Base-by-base conservation (phyloP, 2,113 vertebrate species). In the Ammodytes marinus region DNA sequence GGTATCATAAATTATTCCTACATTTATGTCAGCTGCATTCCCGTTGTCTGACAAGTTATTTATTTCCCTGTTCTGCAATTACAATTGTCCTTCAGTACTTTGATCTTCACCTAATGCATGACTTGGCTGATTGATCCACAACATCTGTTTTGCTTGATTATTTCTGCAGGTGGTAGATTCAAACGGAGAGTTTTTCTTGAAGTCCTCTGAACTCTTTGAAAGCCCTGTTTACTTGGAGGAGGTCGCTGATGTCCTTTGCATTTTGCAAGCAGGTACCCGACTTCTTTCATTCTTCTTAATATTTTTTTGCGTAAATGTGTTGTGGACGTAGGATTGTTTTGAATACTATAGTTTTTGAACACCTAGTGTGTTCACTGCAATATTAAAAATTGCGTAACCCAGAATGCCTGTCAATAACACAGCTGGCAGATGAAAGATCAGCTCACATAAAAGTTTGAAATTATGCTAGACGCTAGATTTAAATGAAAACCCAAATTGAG, bases 181-280 rank as follows among this genome's bases (percentile, higher is more conserved):
- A 12, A 98, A 95, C 55, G 97, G 97, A 12, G 98, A 99, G 66
- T 99, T 98, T 92, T 99, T 99, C 89, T 90, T 99, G 43, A 99
- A 98, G 82, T 99, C 98, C 0, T 99, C 97, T 2, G 98, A 99
- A 81, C 95, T 99, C 9, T 99, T 99, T 54, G 98, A 99, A 92
- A 99, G 98, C 90, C 96, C 97, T 0, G 97, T 99, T 4, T 99
- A 99, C 79, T 92, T 99, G 93, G 98, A 99, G 35, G 98, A 99
- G 91, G 98, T 99, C 12, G 98, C 98, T 53, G 98, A 99, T 90
- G 98, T 99, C 12, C 97, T 99, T 60, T 99, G 98, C 85, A 99
- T 99, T 92, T 94, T 99, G 88, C 98, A 99, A 97, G 98, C 98
- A 97, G 98, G 98, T 99, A 91, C 3, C 15, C 1, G 7, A 35